phyloP scores from a whole-genome alignment of 1,140 invertebrate genomes.

The Bradynema listronoti region DNA sequence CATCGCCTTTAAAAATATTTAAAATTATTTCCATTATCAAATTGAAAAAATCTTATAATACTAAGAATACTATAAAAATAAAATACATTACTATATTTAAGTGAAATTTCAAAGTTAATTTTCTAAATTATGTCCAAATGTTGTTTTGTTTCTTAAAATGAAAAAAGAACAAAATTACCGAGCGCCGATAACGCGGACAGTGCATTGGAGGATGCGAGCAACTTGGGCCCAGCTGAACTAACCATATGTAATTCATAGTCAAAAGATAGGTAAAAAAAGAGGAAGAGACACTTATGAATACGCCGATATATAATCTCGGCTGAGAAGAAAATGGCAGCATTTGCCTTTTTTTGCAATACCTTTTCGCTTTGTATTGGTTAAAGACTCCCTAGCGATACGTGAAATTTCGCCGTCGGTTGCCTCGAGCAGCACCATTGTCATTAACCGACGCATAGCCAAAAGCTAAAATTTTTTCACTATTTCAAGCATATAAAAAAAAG shows the following conservation, averaged over 20 bases:
- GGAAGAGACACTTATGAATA: neutral
- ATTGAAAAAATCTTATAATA: neutral
- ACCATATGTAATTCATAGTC: slow-evolving; percentile 2
- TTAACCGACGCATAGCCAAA: slow-evolving; percentile 31
- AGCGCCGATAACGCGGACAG: slow-evolving; percentile 30
- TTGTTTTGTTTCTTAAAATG: neutral
- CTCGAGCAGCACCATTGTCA: slow-evolving; percentile 33
- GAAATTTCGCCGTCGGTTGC: slow-evolving; percentile 34
- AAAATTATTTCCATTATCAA: neutral
- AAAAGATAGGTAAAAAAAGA: neutral
- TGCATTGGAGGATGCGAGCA: slow-evolving; percentile 29
- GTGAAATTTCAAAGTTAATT: neutral
- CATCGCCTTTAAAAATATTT: neutral
- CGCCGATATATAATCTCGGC: slow-evolving; percentile 4
- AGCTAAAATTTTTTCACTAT: slow-evolving; percentile 28
- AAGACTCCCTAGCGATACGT: slow-evolving; percentile 17
- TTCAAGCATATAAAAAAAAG: slow-evolving; percentile 6
- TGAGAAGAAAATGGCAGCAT: neutral
- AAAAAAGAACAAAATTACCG: slow-evolving; percentile 16
- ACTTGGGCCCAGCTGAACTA: slow-evolving; percentile 33
- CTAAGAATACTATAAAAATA: too few species aligned
- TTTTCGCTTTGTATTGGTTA: slow-evolving; percentile 21
- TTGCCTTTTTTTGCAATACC: slow-evolving; percentile 16
- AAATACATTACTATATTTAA: too few species aligned
- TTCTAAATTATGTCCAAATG: neutral